These are phyloP conservation scores for Tenthredo amoena DNA, from an alignment of 2,888 invertebrate genomes.

Conservation along the genomic window DNA sequence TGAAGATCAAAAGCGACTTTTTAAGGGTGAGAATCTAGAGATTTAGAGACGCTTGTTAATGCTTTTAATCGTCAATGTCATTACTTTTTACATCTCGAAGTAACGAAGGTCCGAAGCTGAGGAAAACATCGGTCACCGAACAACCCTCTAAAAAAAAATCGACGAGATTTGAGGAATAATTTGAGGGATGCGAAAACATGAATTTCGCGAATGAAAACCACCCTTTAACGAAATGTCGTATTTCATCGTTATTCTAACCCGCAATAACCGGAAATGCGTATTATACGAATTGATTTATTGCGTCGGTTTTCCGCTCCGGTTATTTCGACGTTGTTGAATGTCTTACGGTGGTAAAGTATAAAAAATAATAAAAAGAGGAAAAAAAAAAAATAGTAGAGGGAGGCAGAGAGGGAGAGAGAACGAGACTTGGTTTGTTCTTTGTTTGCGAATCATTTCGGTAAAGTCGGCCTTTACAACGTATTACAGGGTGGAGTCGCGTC, in stretches of 20 bases:
- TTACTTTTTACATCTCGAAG: no score
- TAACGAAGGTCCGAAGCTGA: no score
- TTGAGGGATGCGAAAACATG: neutral
- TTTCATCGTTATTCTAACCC: neutral
- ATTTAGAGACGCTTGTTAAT: no score
- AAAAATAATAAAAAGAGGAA: conserved; percentile 32
- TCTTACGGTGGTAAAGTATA: conserved; percentile 1
- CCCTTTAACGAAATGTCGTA: neutral
- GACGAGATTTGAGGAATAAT: neutral
- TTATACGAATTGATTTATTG: neutral
- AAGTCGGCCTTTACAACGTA: conserved; percentile 53
- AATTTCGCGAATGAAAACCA: neutral
- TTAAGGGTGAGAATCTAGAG: no score
- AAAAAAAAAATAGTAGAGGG: neutral
- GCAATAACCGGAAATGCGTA: neutral
- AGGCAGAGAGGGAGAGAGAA: neutral
- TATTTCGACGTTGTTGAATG: neutral
- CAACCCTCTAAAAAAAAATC: no score
- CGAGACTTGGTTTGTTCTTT: conserved; percentile 43
- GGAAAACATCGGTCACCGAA: no score
- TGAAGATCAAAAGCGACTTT: no score
- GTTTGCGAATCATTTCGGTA: conserved; percentile 50
- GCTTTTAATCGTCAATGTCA: no score
- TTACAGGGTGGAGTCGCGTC: conserved; percentile 58
- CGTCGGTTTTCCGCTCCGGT: neutral